A percentile compares a stretch with the other conserved stretches of the same genome.
Evolutionary conservation across 2,113 vertebrate genomes (phyloP).

Genomic region (Cyprinus carpio): DNA sequence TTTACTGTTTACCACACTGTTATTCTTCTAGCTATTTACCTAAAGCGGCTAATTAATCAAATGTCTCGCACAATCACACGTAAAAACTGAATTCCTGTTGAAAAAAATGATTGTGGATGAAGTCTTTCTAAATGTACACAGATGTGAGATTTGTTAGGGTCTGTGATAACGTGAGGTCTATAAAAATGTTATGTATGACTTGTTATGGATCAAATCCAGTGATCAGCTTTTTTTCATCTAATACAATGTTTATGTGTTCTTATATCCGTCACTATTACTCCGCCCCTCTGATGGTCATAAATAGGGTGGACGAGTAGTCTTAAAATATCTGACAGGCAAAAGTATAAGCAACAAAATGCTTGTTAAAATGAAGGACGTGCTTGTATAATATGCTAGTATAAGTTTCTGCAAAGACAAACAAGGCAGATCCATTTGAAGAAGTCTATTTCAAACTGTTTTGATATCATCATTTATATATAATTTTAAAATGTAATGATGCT

Average conservation of each 20-base stretch:
- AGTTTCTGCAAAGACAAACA: not conserved
- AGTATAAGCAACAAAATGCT: not conserved
- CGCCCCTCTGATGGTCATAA: not conserved
- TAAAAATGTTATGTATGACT: not conserved
- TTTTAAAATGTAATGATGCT: constrained; percentile 17
- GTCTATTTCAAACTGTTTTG: not conserved
- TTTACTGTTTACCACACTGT: not conserved
- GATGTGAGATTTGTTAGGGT: not conserved
- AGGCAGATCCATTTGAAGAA: not conserved
- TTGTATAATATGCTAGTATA: not conserved
- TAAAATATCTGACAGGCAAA: not conserved
- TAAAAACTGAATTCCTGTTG: not conserved
- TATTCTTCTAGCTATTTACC: not conserved
- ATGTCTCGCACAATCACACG: not conserved
- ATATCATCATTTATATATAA: constrained; percentile 20
- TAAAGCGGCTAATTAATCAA: too few relatives aligned
- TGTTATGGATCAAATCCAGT: not conserved
- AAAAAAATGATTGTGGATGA: not conserved
- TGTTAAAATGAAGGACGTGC: not conserved
- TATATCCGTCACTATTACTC: not conserved
- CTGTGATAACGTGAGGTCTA: not conserved
- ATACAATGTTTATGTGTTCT: too few relatives aligned
- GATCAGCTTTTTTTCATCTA: not conserved
- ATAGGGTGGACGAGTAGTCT: not conserved
- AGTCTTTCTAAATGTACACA: not conserved